phyloP scores from a whole-genome alignment of 2,113 vertebrate species.

The Cyanistes caeruleus region DNA sequence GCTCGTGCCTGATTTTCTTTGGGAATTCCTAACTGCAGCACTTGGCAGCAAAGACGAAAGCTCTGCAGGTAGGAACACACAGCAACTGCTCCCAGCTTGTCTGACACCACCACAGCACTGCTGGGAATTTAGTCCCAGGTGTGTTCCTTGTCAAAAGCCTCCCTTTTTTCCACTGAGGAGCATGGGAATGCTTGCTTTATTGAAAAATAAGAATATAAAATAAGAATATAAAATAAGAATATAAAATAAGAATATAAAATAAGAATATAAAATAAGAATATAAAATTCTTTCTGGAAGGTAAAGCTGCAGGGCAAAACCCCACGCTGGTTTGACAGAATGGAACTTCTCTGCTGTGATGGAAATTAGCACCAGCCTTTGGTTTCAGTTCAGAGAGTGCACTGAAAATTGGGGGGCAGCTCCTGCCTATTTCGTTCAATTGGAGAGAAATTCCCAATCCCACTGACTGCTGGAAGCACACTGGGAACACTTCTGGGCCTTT shows the following conservation, averaged over 20 bases:
- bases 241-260: background rate
- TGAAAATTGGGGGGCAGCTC: background rate
- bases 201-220: background rate
- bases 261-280: background rate
- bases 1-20: background rate
- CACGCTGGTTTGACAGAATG: background rate
- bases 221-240: background rate
- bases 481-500: background rate
- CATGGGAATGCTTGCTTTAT: background rate
- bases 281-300: background rate
- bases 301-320: background rate
- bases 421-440: background rate
- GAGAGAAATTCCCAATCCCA: background rate
- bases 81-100: background rate
- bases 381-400: background rate
- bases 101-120: background rate
- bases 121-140: background rate
- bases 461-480: fast-evolving
- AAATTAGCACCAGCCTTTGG: background rate
- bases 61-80: background rate
- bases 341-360: background rate
- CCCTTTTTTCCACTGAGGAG: background rate
- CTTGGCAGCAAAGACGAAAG: background rate
- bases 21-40: background rate
- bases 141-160: background rate